Evolutionary conservation across 2,888 invertebrate genomes (phyloP).

Genomic region (Caenorhabditis angaria): DNA sequence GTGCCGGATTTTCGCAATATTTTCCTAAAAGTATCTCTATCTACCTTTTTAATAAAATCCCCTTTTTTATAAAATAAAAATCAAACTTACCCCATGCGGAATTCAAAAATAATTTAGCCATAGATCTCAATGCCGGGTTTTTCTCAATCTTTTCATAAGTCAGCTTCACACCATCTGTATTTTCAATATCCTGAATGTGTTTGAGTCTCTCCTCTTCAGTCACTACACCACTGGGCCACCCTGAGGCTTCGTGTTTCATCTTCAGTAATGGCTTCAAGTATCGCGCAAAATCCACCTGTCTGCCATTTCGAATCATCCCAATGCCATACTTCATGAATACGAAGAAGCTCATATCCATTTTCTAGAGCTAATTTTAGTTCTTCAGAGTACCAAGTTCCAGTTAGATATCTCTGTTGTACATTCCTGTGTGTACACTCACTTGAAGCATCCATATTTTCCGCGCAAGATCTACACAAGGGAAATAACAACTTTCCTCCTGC

Average conservation of each 20-base stretch:
- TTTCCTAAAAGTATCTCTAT: too few relatives aligned
- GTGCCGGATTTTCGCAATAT: too few relatives aligned
- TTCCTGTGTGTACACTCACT: background rate
- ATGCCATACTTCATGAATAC: conserved; percentile 12
- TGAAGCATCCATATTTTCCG: background rate
- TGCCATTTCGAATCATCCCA: conserved; percentile 10
- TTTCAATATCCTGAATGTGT: too few relatives aligned
- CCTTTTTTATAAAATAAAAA: too few relatives aligned
- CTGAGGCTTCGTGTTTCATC: conserved; percentile 12
- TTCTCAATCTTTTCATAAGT: too few relatives aligned
- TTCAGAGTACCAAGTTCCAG: background rate
- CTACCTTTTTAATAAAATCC: too few relatives aligned
- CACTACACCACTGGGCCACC: too few relatives aligned
- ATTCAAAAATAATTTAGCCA: too few relatives aligned
- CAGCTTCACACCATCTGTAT: too few relatives aligned
- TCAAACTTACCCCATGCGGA: too few relatives aligned
- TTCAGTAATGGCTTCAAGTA: conserved; percentile 10
- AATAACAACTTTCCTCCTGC: background rate
- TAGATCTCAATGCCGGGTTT: too few relatives aligned
- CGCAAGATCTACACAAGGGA: background rate
- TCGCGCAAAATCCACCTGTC: conserved; percentile 10
- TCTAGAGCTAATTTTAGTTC: conserved; percentile 6
- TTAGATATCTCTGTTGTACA: background rate
- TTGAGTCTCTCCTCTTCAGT: too few relatives aligned
- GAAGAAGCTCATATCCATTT: conserved; percentile 11